These are phyloP conservation scores for Psittacula derbiana DNA, from an alignment of 2,797 vertebrate genomes.

Conservation along the genomic window DNA sequence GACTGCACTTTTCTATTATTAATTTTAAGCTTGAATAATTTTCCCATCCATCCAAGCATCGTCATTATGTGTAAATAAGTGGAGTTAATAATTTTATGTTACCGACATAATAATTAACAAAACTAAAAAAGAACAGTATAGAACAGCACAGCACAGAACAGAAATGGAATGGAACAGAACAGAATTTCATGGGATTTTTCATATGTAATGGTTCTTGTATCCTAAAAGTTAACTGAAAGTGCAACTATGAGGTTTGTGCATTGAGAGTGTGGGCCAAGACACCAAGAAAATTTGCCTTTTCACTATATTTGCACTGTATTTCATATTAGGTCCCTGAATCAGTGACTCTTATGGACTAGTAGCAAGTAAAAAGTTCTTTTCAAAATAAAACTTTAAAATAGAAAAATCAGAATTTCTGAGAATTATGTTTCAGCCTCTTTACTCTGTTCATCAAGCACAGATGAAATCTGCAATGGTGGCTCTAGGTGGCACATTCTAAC, in stretches of 20 bases:
- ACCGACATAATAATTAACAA: neutral
- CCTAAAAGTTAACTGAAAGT: neutral
- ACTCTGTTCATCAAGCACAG: neutral
- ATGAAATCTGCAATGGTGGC: neutral
- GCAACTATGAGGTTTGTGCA: neutral
- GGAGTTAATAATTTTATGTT: neutral
- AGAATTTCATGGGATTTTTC: neutral
- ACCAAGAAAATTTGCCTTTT: neutral
- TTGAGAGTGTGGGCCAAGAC: neutral
- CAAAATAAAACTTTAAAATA: neutral
- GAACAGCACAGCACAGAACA: neutral
- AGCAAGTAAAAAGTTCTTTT: neutral
- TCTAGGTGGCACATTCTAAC: neutral
- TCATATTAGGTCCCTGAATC: neutral
- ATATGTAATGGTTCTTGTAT: neutral
- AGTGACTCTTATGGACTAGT: neutral
- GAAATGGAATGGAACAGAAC: neutral
- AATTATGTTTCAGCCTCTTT: neutral
- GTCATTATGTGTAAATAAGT: neutral
- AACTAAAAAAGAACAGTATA: neutral
- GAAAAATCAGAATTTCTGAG: neutral
- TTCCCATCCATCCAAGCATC: neutral
- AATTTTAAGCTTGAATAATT: conserved; percentile 1
- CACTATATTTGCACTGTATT: neutral
- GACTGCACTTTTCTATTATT: neutral